phyloP scores from a whole-genome alignment of 1,140 invertebrate genomes.

The Drosophila kikkawai region DNA sequence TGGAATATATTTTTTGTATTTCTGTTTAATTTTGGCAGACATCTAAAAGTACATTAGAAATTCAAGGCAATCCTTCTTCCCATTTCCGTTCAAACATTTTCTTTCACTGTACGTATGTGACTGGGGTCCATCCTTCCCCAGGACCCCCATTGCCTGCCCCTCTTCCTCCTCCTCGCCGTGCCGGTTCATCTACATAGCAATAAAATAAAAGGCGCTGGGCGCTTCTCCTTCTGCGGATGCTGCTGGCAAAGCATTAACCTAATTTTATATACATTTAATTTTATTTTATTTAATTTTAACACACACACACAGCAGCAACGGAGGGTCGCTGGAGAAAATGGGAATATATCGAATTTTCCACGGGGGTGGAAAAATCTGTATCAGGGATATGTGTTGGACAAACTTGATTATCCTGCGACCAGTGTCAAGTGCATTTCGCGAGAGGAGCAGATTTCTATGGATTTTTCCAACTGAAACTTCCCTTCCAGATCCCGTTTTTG shows the following conservation, averaged over 20 bases:
- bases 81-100: not conserved
- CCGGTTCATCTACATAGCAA: conserved; percentile 83
- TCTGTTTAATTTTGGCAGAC: too few relatives aligned
- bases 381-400: conserved; percentile 1
- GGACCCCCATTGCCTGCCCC: conserved; percentile 18
- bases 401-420: conserved; percentile 36
- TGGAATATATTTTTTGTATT: too few relatives aligned
- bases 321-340: not conserved
- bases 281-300: conserved; percentile 84
- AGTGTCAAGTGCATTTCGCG: conserved; percentile 50
- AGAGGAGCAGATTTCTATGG: not conserved
- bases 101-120: conserved; percentile 44
- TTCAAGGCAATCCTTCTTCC: not conserved
- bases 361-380: conserved; percentile 7
- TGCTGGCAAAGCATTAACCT: conserved; percentile 67
- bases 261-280: conserved; percentile 83
- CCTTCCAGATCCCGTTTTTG: not conserved
- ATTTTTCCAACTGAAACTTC: conserved; percentile 9
- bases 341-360: conserved; percentile 8
- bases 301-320: conserved; percentile 49
- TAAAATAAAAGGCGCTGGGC: conserved; percentile 74
- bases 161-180: conserved; percentile 22
- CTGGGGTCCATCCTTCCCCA: conserved; percentile 55
- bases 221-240: conserved; percentile 26
- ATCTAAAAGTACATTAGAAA: too few relatives aligned